Evolutionary conservation across 2,888 invertebrate species (phyloP).

Genomic region (Baccha elongata): DNA sequence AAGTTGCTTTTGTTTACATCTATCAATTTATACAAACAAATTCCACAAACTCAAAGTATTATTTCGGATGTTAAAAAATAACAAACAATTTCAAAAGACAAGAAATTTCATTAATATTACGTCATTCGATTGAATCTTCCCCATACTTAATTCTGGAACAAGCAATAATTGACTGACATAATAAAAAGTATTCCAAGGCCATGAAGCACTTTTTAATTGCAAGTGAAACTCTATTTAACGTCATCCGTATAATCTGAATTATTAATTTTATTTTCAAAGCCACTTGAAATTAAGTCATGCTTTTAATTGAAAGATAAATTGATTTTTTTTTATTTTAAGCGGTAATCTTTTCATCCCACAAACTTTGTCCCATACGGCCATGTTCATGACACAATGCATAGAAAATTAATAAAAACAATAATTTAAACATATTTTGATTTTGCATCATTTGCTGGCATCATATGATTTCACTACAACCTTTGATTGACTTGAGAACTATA

Average conservation of each 20-base stretch:
- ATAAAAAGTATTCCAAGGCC: conserved; percentile 1
- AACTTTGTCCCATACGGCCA: conserved; percentile 11
- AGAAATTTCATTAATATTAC: background rate
- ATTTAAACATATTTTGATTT: conserved; percentile 16
- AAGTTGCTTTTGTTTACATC: too few relatives aligned
- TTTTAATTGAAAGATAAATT: conserved; percentile 38
- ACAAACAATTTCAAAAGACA: background rate
- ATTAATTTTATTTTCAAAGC: conserved; percentile 9
- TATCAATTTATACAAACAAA: too few relatives aligned
- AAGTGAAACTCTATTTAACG: background rate
- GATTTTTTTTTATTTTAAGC: conserved; percentile 28
- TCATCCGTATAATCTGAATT: conserved; percentile 26
- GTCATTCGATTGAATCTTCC: background rate
- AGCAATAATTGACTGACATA: conserved; percentile 7
- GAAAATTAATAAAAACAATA: conserved; percentile 43
- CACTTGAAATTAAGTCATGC: conserved; percentile 18
- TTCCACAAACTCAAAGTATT: too few relatives aligned
- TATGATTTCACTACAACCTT: background rate
- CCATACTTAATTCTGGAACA: background rate
- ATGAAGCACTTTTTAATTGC: conserved; percentile 13
- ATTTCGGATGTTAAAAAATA: too few relatives aligned
- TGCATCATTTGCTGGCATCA: conserved; percentile 1
- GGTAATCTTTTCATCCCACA: conserved; percentile 53
- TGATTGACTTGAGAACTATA: background rate
- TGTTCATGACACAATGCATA: conserved; percentile 44